Conservation (phyloP, 2,888 invertebrate genomes). For the Himalopsyche tibetana region DNA sequence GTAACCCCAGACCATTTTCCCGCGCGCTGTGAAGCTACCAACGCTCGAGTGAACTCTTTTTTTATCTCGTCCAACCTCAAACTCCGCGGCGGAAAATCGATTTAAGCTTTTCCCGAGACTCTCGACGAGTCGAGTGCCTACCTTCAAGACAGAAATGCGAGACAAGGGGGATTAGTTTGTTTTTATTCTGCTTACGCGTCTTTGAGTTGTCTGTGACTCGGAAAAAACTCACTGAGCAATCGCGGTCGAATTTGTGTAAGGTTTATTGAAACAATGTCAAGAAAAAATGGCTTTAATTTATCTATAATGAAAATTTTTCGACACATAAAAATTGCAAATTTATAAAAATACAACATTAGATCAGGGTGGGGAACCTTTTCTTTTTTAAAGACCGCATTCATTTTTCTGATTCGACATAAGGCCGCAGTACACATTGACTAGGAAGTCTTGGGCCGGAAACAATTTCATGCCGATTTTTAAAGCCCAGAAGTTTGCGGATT, state of each 20-base stretch:
- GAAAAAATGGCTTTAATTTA: too few relatives aligned
- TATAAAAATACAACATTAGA: too few relatives aligned
- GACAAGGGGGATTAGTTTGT: conserved; percentile 11
- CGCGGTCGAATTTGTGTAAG: not conserved
- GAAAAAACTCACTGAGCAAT: not conserved
- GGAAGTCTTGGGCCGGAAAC: too few relatives aligned
- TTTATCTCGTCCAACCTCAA: not conserved
- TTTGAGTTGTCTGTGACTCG: not conserved
- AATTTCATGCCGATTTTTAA: too few relatives aligned
- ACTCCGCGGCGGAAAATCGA: conserved; percentile 2
- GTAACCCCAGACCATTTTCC: not conserved
- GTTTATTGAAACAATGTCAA: not conserved
- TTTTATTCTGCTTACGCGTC: not conserved
- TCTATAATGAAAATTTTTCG: too few relatives aligned
- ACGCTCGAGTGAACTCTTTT: not conserved
- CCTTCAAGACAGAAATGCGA: not conserved
- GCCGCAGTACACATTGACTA: too few relatives aligned
- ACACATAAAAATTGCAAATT: too few relatives aligned
- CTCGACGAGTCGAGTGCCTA: not conserved
- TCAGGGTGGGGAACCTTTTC: too few relatives aligned
- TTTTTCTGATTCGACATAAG: too few relatives aligned
- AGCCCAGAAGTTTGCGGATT: too few relatives aligned
- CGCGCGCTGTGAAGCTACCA: not conserved
- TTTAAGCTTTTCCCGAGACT: conserved; percentile 20
- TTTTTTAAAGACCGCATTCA: too few relatives aligned